phyloP scores from a whole-genome alignment of 2,888 invertebrate species.

The Listrodromus nycthemerus region DNA sequence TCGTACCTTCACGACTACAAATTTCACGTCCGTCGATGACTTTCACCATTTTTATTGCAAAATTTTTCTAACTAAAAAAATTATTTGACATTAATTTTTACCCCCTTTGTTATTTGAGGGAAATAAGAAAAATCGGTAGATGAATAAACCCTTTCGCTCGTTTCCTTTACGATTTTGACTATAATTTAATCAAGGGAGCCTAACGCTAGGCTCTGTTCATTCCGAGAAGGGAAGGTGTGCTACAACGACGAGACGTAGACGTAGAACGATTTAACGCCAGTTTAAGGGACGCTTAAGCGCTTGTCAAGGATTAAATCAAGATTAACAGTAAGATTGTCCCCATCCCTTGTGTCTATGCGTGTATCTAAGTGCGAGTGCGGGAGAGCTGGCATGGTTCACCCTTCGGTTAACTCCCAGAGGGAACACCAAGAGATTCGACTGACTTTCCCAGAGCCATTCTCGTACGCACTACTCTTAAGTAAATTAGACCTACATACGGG shows the following conservation, averaged over 20 bases:
- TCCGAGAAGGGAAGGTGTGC: slow-evolving; percentile 26
- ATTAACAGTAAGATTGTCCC: slow-evolving; percentile 82
- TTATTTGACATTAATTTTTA: not conserved
- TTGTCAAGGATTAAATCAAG: slow-evolving; percentile 84
- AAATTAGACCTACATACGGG: slow-evolving; percentile 74
- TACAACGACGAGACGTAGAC: slow-evolving; percentile 60
- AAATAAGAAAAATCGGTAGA: not conserved
- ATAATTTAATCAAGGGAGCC: slow-evolving; percentile 61
- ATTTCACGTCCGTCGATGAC: slow-evolving; percentile 3
- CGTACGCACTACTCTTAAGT: slow-evolving; percentile 75
- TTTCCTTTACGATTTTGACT: slow-evolving; percentile 44
- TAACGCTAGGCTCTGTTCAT: slow-evolving; percentile 55
- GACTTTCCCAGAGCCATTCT: slow-evolving; percentile 64
- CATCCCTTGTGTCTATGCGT: slow-evolving; percentile 71
- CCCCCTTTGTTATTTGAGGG: not conserved
- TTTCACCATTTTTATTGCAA: not conserved
- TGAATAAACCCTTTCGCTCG: not conserved
- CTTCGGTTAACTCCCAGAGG: slow-evolving; percentile 65
- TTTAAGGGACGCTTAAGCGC: slow-evolving; percentile 82
- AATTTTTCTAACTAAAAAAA: not conserved
- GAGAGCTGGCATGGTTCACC: slow-evolving; percentile 65
- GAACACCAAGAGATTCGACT: slow-evolving; percentile 65
- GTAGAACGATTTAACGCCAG: slow-evolving; percentile 80
- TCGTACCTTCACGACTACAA: not conserved
- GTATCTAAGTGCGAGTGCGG: slow-evolving; percentile 45